Conservation (phyloP, 2,888 invertebrate genomes). For the Cryptocephalus moraei region DNA sequence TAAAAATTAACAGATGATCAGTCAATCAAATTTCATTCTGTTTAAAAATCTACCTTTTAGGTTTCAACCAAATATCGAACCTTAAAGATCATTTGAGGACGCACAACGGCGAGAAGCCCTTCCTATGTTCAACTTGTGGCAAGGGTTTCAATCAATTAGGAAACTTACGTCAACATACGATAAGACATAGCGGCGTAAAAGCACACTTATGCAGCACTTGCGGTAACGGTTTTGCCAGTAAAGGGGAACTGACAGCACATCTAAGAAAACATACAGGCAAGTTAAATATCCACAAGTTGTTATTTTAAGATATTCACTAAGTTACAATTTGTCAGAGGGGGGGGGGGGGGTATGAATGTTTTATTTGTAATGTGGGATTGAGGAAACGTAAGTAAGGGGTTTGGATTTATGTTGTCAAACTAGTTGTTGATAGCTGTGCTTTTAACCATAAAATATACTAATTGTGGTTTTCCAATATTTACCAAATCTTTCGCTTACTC, state of each 20-base stretch:
- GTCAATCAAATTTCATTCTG: no score
- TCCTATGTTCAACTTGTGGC: slow-evolving; percentile 38
- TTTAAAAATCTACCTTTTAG: slow-evolving; percentile 13
- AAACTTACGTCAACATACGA: slow-evolving; percentile 36
- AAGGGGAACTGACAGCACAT: slow-evolving; percentile 39
- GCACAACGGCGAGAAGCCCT: slow-evolving; percentile 39
- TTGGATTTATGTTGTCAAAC: no score
- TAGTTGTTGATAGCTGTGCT: no score
- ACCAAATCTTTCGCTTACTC: background rate
- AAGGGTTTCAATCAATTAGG: slow-evolving; percentile 39
- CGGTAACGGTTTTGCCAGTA: slow-evolving; percentile 38
- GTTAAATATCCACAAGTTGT: background rate
- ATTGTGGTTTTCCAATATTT: background rate
- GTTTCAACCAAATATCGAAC: slow-evolving; percentile 41
- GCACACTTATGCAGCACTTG: slow-evolving; percentile 39
- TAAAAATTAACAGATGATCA: no score
- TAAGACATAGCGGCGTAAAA: slow-evolving; percentile 39
- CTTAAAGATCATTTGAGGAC: slow-evolving; percentile 40
- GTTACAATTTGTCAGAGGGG: no score
- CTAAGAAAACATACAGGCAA: slow-evolving; percentile 37
- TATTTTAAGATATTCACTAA: background rate
- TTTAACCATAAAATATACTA: no score
- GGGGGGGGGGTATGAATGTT: no score
- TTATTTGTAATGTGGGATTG: no score
- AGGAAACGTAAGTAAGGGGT: no score